These are phyloP conservation scores for Chamaetylas fuelleborni DNA, from an alignment of 2,113 vertebrate species.

Conservation along the genomic window DNA sequence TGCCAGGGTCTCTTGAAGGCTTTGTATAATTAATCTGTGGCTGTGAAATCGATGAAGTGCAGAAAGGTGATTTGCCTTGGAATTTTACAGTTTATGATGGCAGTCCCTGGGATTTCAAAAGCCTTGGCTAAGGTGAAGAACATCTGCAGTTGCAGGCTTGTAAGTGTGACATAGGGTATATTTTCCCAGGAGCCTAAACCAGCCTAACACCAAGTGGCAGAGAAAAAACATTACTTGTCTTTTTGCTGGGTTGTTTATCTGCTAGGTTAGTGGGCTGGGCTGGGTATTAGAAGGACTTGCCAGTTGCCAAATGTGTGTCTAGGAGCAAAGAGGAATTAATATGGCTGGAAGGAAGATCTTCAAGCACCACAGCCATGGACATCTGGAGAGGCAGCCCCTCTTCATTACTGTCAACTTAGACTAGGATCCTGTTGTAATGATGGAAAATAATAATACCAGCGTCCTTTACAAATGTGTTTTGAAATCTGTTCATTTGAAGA, in stretches of 20 bases:
- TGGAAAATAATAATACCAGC: background rate
- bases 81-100: background rate
- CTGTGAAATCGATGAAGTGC: background rate
- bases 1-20: background rate
- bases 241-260: background rate
- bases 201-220: background rate
- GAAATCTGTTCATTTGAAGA: background rate
- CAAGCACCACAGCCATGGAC: background rate
- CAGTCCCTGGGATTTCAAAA: background rate
- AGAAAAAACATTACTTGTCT: background rate
- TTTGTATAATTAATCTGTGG: background rate
- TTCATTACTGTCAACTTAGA: background rate
- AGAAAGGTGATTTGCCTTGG: background rate
- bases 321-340: background rate
- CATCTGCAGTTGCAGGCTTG: background rate
- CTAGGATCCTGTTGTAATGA: background rate
- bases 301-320: background rate
- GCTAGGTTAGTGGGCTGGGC: background rate
- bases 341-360: background rate
- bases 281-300: background rate
- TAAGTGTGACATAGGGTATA: background rate
- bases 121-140: background rate
- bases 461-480: background rate
- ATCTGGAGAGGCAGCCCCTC: background rate
- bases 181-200: background rate